These are phyloP conservation scores for Melanotaenia duboulayi DNA, from an alignment of 2,113 vertebrate genomes.

Conservation along the genomic window DNA sequence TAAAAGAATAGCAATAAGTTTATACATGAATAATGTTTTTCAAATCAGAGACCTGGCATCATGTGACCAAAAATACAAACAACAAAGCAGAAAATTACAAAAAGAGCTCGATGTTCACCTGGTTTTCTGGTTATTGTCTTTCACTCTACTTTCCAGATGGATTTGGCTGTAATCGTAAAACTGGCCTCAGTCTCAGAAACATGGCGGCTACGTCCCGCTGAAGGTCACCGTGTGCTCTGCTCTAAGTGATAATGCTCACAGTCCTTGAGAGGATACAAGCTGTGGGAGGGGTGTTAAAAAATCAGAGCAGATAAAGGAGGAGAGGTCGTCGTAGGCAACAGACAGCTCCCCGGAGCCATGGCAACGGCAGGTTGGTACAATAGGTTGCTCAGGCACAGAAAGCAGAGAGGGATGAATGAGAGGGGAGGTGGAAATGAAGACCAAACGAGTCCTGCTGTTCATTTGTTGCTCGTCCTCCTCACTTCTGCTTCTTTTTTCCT, in stretches of 20 bases:
- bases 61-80: constrained; percentile 1
- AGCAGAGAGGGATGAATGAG: constrained; percentile 34
- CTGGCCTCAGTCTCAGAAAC: neutral
- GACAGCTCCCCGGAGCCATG: constrained; percentile 68
- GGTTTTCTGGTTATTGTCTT: neutral
- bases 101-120: neutral
- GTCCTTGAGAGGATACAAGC: constrained; percentile 35
- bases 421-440: constrained; percentile 20
- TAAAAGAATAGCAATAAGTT: constrained; percentile 20
- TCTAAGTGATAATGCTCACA: neutral
- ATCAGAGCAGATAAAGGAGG: constrained; percentile 43
- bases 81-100: constrained; percentile 31
- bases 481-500: neutral
- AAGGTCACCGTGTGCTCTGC: constrained; percentile 17
- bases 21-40: constrained; percentile 23
- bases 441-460: constrained; percentile 12
- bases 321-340: constrained; percentile 57
- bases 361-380: constrained; percentile 75
- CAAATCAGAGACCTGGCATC: neutral
- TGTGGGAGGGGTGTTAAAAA: constrained; percentile 21
- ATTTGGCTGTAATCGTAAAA: neutral
- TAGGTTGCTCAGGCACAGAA: constrained; percentile 51
- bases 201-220: neutral
- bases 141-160: neutral
- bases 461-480: constrained; percentile 6